Base-by-base conservation (phyloP, 2,888 invertebrate genomes). In the Ischnus inquisitorius region DNA sequence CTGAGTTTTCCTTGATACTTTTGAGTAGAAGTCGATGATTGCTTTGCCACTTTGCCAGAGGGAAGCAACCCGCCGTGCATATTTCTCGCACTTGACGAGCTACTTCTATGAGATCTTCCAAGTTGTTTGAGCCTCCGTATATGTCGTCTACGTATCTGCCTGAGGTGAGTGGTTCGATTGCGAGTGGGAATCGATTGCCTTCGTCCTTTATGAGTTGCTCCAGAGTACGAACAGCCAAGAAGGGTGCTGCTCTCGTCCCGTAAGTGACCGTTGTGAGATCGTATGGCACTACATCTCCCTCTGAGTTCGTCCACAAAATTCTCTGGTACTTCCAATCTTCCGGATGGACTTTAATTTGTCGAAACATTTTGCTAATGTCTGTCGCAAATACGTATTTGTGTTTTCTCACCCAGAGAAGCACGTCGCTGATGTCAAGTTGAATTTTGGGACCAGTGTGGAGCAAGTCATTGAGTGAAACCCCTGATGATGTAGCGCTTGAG, bases 121-220 rank as follows among this genome's bases (percentile, higher is more conserved):
- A 2, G 2, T 64, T 12, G 14, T 74, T 69, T 0, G 79, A 48
- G 0, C 87, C 87, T 10, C 83, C 79, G 25, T 78, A 84, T 3
- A 87, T 86, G 54, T 88, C 87, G 8, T 88, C 86, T 0, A 85
- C 83, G 39, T 87, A 85, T n/a, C 84, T 41, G 1, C 83, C 86
- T 0, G 41, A n/a, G 8, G 54, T 41, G 22, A 87, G 28, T 0
- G 80, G 64, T 14, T 39, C 22, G 0, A 83, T 54, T 0, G 84
- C 85, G 0, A 81, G 51, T 0, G 85, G 85, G 48, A 64, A 84
- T 3, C 34, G n/a, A 0, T 46, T 3, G 0, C 79, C 83, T 34
- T 87, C 84, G n/a, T 86, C 84, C 0, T 51, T 19, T 0, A 72
- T 71, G 6, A 87, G 65, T 48, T 87, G 88, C 1, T 57, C 51